Evolutionary conservation across 2,797 vertebrate genomes (phyloP).

Genomic region (Fistularia commersonii): DNA sequence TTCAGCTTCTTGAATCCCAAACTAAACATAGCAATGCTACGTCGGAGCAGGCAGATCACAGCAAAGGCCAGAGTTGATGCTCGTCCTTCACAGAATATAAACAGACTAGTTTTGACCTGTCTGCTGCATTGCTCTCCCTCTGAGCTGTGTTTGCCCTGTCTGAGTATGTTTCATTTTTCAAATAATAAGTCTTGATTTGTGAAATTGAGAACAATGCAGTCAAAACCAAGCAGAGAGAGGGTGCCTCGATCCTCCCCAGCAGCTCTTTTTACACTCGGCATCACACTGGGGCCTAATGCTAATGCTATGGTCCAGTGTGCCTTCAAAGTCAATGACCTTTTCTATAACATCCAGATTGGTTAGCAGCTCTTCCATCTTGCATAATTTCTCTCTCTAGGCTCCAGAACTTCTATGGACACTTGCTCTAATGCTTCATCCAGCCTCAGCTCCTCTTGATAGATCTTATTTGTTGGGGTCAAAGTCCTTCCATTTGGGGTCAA

Average conservation of each 20-base stretch:
- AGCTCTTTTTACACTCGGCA: slow-evolving; percentile 57
- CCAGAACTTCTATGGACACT: slow-evolving; percentile 14
- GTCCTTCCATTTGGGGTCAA: slow-evolving; percentile 41
- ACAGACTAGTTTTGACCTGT: slow-evolving; percentile 26
- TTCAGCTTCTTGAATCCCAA: slow-evolving; percentile 43
- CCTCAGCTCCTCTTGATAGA: slow-evolving; percentile 37
- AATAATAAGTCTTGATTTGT: slow-evolving; percentile 35
- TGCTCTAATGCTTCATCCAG: slow-evolving; percentile 35
- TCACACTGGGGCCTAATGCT: slow-evolving; percentile 51
- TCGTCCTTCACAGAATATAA: slow-evolving; percentile 29
- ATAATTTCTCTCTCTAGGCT: slow-evolving; percentile 55
- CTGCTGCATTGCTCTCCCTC: slow-evolving; percentile 9
- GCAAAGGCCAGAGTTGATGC: slow-evolving; percentile 20
- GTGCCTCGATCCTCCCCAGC: slow-evolving; percentile 39
- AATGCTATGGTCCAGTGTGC: slow-evolving; percentile 40
- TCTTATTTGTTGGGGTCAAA: slow-evolving; percentile 59
- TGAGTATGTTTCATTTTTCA: slow-evolving; percentile 12
- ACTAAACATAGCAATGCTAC: slow-evolving; percentile 23
- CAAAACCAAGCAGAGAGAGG: slow-evolving; percentile 14
- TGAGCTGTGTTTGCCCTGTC: slow-evolving; percentile 8
- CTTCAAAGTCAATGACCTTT: slow-evolving; percentile 59
- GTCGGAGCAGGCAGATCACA: slow-evolving; percentile 8
- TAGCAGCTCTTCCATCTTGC: slow-evolving; percentile 45
- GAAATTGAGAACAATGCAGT: slow-evolving; percentile 12
- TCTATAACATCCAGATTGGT: slow-evolving; percentile 50